A percentile compares a stretch with the other conserved stretches of the same genome.
These are phyloP conservation scores for Proales similis DNA, from an alignment of 1,140 invertebrate species.

Conservation along the genomic window DNA sequence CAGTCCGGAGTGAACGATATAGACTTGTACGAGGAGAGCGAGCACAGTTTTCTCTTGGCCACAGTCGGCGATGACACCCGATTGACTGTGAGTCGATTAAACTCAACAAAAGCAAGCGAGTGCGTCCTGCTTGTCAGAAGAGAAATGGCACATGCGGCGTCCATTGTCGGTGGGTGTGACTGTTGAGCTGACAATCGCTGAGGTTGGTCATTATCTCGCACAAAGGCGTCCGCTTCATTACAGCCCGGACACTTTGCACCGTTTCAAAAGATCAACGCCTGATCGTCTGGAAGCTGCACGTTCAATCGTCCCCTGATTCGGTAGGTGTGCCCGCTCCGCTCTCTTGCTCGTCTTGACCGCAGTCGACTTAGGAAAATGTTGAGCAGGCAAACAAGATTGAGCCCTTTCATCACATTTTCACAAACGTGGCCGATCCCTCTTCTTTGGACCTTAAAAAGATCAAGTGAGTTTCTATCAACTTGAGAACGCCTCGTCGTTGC, in stretches of 20 bases:
- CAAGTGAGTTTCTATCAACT: not conserved
- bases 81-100: slow-evolving; percentile 16
- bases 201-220: not conserved
- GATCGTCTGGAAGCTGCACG: slow-evolving; percentile 12
- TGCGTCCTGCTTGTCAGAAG: not conserved
- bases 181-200: not conserved
- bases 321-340: not conserved
- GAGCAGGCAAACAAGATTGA: not conserved
- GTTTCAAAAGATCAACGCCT: slow-evolving; percentile 35
- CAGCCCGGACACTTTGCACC: not conserved
- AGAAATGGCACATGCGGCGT: slow-evolving; percentile 19
- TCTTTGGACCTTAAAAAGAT: slow-evolving; percentile 13
- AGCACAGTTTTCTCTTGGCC: not conserved
- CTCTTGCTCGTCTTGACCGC: no score
- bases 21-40: not conserved
- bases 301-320: not conserved
- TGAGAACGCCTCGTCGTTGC: not conserved
- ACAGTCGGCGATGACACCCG: slow-evolving; percentile 36
- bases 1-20: slow-evolving; percentile 36
- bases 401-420: not conserved
- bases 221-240: slow-evolving; percentile 19
- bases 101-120: not conserved
- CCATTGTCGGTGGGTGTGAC: slow-evolving; percentile 7
- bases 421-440: slow-evolving; percentile 20
- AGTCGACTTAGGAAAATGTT: not conserved